Evolutionary conservation across 2,888 invertebrate genomes (phyloP).

Genomic region (Margaritifera margaritifera): DNA sequence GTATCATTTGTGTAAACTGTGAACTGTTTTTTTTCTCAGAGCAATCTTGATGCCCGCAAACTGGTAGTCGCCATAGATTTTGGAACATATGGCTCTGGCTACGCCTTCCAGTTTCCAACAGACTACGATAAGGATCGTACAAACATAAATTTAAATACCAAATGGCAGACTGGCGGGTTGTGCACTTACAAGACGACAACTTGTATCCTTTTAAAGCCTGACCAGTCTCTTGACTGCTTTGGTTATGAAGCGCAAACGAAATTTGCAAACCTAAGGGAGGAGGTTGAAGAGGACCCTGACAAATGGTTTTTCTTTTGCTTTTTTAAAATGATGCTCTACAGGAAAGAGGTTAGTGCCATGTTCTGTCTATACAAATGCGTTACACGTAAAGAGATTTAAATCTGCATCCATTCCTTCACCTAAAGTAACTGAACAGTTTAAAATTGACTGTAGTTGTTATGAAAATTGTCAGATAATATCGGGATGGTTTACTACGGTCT

Average conservation of each 20-base stretch:
- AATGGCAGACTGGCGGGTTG: slow-evolving; percentile 21
- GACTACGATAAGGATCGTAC: slow-evolving; percentile 20
- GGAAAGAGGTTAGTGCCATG: slow-evolving; percentile 7
- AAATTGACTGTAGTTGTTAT: no score
- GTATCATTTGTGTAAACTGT: no score
- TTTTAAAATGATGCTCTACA: slow-evolving; percentile 29
- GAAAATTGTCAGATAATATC: no score
- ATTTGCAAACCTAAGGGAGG: slow-evolving; percentile 13
- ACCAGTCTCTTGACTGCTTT: slow-evolving; percentile 18
- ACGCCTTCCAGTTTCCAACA: slow-evolving; percentile 24
- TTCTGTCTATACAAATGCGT: no score
- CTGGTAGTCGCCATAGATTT: slow-evolving; percentile 34
- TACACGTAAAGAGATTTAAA: no score
- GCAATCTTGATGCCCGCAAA: neutral
- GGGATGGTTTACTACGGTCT: no score
- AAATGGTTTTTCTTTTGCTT: slow-evolving; percentile 28
- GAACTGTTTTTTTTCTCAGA: no score
- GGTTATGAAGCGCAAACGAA: slow-evolving; percentile 23
- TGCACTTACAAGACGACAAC: slow-evolving; percentile 24
- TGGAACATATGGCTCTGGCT: slow-evolving; percentile 26
- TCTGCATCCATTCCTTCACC: no score
- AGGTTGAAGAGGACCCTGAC: slow-evolving; percentile 10
- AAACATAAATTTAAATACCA: slow-evolving; percentile 21
- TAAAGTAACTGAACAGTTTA: no score
- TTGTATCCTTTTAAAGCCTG: slow-evolving; percentile 8